Base-by-base conservation (phyloP, 2,888 invertebrate species). In the Dryomyza anilis region DNA sequence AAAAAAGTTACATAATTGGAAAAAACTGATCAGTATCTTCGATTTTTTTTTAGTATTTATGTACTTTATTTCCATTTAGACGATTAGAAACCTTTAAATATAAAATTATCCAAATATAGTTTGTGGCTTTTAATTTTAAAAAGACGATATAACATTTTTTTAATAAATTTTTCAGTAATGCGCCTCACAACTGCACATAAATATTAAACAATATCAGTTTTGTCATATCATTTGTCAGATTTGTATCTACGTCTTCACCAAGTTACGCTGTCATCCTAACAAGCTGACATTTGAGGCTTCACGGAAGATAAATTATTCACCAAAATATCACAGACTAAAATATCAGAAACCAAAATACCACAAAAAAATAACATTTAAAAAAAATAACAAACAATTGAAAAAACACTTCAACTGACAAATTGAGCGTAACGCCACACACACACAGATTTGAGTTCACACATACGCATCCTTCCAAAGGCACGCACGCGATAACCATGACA, bases 391-490 rank as follows among this genome's bases (percentile, higher is more conserved):
- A 39, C 60, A 50, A 61, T 52, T 39, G 61, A 61, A 61, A 61
- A 60, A 60, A 43, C 53, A 43, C 53, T 52, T 61, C 52, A 61
- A 52, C 39, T 39, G 61, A 61, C 61, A 61, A 61, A 61, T 61
- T 61, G 53, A 61, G 61, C 61, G 52, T 61, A 39, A 61, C 39
- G 61, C 59, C 46, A 58, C 58, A 19, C 29, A 58, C 45, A 46
- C 45, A 43, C n/a, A n/a, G n/a, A n/a, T n/a, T n/a, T n/a, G n/a
- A n/a, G n/a, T n/a, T n/a, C n/a, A n/a, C 53, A 21, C 33, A 55
- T 7, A 8, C 1, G 8, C 43, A 19, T 14, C 10, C 57, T 14
- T 33, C 16, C 10, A 36, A n/a, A 19, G 36, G 19, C 29, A 53
- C 29, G 29, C 55, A 55, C 36, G 23, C 55, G 27, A n/a, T n/a